Percentiles rank a stretch among this genome's conserved stretches.
phyloP scores from a whole-genome alignment of 2,888 invertebrate genomes.

The Calliscelio sp. region DNA sequence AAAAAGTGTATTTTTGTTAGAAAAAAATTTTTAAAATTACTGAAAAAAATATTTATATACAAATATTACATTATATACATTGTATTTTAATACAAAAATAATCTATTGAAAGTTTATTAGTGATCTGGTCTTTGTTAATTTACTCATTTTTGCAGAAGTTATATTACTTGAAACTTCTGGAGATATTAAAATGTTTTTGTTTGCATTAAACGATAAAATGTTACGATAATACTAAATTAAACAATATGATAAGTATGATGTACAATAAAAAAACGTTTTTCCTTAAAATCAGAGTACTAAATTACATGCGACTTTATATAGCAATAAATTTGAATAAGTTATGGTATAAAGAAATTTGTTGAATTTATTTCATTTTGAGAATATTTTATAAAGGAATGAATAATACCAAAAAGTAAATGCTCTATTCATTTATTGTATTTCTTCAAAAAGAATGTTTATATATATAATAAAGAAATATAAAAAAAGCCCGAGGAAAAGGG shows the following conservation, averaged over 20 bases:
- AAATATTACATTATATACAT: too few species aligned
- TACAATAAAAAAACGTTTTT: slow-evolving; percentile 1
- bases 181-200: not conserved
- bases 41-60: too few species aligned
- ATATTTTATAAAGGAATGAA: too few species aligned
- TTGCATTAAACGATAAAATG: slow-evolving; percentile 3
- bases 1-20: too few species aligned
- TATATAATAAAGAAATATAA: not conserved
- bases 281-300: slow-evolving; percentile 12
- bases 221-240: too few species aligned
- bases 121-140: too few species aligned
- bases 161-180: not conserved
- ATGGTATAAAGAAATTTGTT: slow-evolving; percentile 19
- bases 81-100: too few species aligned
- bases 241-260: too few species aligned
- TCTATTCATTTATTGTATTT: not conserved
- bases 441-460: not conserved
- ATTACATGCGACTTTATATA: slow-evolving; percentile 4
- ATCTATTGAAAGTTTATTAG: too few species aligned
- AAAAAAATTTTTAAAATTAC: too few species aligned
- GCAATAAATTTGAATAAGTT: slow-evolving; percentile 26
- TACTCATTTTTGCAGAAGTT: too few species aligned
- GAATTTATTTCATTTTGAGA: slow-evolving; percentile 3
- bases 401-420: not conserved
- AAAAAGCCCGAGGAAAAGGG: too few species aligned